A percentile compares a stretch with the other conserved stretches of the same genome.
Conservation (phyloP, 2,888 invertebrate genomes). For the Drosophila phalerata region DNA sequence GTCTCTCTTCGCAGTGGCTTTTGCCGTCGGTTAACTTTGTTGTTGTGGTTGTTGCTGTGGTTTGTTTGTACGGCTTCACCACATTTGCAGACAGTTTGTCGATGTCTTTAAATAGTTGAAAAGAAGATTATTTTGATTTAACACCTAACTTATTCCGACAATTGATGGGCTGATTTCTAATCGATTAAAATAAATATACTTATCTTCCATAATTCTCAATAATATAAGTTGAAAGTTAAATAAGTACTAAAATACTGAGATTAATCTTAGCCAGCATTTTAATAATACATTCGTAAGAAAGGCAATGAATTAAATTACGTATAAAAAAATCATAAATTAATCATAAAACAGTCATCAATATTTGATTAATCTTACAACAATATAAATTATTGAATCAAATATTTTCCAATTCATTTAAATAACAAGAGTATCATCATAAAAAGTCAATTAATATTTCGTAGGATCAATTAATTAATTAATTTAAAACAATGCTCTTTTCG, state of each 20-base stretch:
- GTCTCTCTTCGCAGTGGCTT: constrained; percentile 28
- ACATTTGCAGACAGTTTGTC: constrained; percentile 20
- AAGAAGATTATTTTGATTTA: constrained; percentile 1
- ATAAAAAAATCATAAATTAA: neutral
- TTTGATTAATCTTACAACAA: neutral
- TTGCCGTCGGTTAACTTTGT: constrained; percentile 50
- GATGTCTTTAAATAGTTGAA: constrained; percentile 8
- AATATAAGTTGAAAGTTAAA: neutral
- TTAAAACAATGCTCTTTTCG: too few species aligned
- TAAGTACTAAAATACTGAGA: neutral
- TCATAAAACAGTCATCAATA: neutral
- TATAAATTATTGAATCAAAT: neutral
- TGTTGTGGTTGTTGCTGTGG: constrained; percentile 35
- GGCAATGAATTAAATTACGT: neutral
- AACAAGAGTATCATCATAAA: neutral
- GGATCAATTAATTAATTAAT: neutral
- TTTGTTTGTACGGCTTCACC: constrained; percentile 51
- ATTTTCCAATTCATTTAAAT: neutral
- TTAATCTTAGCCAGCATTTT: neutral
- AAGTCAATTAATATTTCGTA: neutral
- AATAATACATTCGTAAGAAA: neutral
- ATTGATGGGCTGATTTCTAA: constrained; percentile 4
- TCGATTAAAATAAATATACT: neutral
- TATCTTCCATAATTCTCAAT: neutral
- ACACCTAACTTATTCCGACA: neutral